These are phyloP conservation scores for Drosophila mettleri DNA, from an alignment of 2,888 invertebrate genomes.

Conservation along the genomic window DNA sequence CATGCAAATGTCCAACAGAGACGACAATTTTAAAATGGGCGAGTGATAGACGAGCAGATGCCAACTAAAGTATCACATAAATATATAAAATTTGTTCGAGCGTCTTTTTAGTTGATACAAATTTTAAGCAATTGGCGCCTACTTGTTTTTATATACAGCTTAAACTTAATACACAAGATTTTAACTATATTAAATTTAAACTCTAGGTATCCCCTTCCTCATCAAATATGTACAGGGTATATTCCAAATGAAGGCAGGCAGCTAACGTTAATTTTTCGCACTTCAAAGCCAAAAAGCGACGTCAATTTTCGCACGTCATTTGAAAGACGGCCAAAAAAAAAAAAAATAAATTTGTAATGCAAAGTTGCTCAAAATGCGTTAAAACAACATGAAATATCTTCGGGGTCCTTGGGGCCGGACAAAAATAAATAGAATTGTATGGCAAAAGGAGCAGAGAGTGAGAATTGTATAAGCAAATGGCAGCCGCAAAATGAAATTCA, in stretches of 20 bases:
- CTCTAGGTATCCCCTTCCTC: no score
- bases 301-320: conserved; percentile 66
- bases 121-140: no score
- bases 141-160: no score
- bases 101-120: neutral
- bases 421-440: conserved; percentile 41
- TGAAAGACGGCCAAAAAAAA: conserved; percentile 11
- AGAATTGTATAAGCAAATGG: conserved; percentile 39
- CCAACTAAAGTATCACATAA: neutral
- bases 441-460: neutral
- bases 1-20: conserved; percentile 58
- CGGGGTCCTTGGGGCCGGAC: neutral
- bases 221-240: conserved; percentile 22
- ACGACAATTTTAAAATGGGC: conserved; percentile 17
- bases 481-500: conserved; percentile 75
- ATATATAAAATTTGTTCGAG: neutral
- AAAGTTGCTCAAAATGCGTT: conserved; percentile 66
- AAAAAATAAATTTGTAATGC: conserved; percentile 64
- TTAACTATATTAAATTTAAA: neutral
- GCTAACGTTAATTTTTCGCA: conserved; percentile 63
- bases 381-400: conserved; percentile 35
- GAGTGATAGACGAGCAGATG: neutral
- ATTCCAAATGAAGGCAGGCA: conserved; percentile 15
- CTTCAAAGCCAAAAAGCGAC: conserved; percentile 44
- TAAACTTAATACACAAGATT: no score